Percentiles rank a stretch among this genome's conserved stretches.
Evolutionary conservation across 2,888 invertebrate genomes (phyloP).

Genomic region (Rhynchonema sp.): DNA sequence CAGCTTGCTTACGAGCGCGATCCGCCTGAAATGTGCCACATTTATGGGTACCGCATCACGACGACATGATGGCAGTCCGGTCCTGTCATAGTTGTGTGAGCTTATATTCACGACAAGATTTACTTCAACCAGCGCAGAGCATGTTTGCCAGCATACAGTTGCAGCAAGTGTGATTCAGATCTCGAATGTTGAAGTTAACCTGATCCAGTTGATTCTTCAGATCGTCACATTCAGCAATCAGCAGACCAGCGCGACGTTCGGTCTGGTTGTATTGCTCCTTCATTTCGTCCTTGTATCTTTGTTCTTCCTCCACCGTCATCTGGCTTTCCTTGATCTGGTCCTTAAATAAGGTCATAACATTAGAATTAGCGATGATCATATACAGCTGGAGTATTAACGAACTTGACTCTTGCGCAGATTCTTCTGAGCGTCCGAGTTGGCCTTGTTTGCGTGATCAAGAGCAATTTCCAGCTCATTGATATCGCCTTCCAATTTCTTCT

Average conservation of each 20-base stretch:
- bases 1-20: constrained; percentile 11
- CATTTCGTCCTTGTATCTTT: constrained; percentile 45
- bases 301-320: constrained; percentile 67
- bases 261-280: neutral
- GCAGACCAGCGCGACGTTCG: constrained; percentile 37
- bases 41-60: too few species aligned
- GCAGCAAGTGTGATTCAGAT: too few species aligned
- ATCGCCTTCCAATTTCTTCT: constrained; percentile 98
- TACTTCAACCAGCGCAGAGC: too few species aligned
- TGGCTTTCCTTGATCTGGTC: constrained; percentile 57
- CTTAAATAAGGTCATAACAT: constrained; percentile 72
- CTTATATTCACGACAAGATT: too few species aligned
- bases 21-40: constrained; percentile 3
- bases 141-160: too few species aligned
- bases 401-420: constrained; percentile 43
- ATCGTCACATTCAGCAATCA: constrained; percentile 91
- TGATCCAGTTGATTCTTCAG: constrained; percentile 35
- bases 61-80: too few species aligned
- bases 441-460: constrained; percentile 90
- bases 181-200: too few species aligned
- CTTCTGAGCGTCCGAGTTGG: constrained; percentile 47
- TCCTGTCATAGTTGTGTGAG: too few species aligned
- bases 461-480: constrained; percentile 97
- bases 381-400: too few species aligned
- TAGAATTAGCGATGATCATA: too few species aligned